Conservation (phyloP, 1,140 invertebrate species). For the Orius laevigatus region DNA sequence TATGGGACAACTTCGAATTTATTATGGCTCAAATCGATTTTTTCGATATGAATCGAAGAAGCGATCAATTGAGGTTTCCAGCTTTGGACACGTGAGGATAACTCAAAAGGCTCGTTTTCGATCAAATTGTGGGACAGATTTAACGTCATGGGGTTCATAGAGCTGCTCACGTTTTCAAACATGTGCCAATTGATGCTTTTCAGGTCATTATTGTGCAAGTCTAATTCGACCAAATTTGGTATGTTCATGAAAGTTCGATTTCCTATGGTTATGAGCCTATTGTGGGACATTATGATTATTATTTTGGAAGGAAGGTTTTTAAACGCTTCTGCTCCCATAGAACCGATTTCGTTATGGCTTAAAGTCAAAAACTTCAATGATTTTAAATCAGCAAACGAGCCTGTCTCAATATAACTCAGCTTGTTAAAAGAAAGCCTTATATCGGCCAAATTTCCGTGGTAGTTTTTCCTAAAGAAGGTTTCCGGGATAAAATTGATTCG, state of each 20-base stretch:
- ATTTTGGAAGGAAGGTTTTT: slow-evolving; percentile 44
- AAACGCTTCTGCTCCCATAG: slow-evolving; percentile 39
- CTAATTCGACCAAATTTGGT: slow-evolving; percentile 46
- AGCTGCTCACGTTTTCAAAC: slow-evolving; percentile 45
- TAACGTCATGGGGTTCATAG: slow-evolving; percentile 39
- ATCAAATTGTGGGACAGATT: slow-evolving; percentile 55
- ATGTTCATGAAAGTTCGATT: slow-evolving; percentile 46
- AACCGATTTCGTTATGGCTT: slow-evolving; percentile 47
- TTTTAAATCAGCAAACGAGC: slow-evolving; percentile 44
- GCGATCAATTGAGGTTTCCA: slow-evolving; percentile 25
- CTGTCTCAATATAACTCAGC: slow-evolving; percentile 36
- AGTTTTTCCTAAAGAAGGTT: slow-evolving; percentile 43
- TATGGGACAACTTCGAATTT: slow-evolving; percentile 44
- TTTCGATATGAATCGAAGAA: slow-evolving; percentile 35
- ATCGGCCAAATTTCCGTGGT: slow-evolving; percentile 55
- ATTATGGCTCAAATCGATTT: slow-evolving; percentile 53
- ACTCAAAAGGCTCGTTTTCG: slow-evolving; percentile 29
- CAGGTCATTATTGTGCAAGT: slow-evolving; percentile 54
- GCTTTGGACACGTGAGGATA: slow-evolving; percentile 14
- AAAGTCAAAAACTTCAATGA: slow-evolving; percentile 50
- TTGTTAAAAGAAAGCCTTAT: slow-evolving; percentile 58
- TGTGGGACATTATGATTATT: slow-evolving; percentile 49
- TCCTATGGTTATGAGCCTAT: slow-evolving; percentile 41
- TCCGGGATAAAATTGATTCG: slow-evolving; percentile 42
- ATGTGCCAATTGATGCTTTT: slow-evolving; percentile 44